These are phyloP conservation scores for Drosophila monieri DNA, from an alignment of 2,888 invertebrate species.

Conservation along the genomic window DNA sequence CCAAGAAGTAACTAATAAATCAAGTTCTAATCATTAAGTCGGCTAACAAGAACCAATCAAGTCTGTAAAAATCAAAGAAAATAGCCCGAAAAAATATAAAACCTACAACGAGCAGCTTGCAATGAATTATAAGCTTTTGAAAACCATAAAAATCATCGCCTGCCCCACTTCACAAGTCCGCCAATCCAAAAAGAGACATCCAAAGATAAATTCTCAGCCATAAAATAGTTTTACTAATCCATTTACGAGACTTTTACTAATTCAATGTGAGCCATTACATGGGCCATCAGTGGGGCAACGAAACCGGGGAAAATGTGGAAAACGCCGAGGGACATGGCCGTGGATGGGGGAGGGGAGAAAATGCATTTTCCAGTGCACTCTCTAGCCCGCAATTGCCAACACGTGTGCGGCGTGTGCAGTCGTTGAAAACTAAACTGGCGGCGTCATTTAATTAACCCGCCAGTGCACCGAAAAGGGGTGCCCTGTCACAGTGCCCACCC, in stretches of 20 bases:
- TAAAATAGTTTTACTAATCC: constrained; percentile 62
- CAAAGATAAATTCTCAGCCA: constrained; percentile 15
- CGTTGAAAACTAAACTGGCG: constrained; percentile 57
- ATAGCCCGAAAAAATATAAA: background rate
- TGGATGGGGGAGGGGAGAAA: constrained; percentile 7
- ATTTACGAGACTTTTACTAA: constrained; percentile 66
- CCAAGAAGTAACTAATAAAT: background rate
- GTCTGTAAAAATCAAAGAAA: background rate
- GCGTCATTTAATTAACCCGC: constrained; percentile 79
- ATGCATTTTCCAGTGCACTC: constrained; percentile 31
- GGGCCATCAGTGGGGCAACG: constrained; percentile 27
- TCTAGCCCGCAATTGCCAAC: constrained; percentile 64
- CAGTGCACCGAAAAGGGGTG: constrained; percentile 46
- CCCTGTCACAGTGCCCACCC: constrained; percentile 10
- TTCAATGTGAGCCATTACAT: constrained; percentile 50
- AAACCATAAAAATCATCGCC: constrained; percentile 11
- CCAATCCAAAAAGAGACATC: constrained; percentile 23
- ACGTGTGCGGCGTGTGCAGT: constrained; percentile 73
- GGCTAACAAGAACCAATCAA: background rate
- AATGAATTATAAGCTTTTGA: constrained; percentile 8
- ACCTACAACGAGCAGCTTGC: background rate
- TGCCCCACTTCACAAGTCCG: constrained; percentile 1
- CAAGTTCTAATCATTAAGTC: background rate
- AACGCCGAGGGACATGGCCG: constrained; percentile 4
- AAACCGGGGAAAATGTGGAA: constrained; percentile 33